Conservation (phyloP, 2,888 invertebrate genomes). For the Lissocephala sabroskyi region DNA sequence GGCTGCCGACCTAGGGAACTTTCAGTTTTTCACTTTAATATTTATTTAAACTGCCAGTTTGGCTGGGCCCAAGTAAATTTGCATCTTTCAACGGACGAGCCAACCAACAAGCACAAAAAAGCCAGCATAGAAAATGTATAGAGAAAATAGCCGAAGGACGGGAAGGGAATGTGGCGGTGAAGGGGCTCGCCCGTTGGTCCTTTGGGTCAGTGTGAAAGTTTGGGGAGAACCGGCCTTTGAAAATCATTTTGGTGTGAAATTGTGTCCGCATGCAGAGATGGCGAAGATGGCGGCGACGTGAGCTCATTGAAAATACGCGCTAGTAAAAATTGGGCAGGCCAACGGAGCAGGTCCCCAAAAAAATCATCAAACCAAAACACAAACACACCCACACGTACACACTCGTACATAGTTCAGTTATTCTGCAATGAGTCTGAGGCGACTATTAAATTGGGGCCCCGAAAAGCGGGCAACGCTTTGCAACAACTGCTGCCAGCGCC, state of each 20-base stretch:
- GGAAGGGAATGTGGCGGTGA: neutral
- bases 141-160: neutral
- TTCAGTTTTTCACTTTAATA: conserved; percentile 55
- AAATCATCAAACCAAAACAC: no score
- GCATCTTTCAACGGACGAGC: conserved; percentile 48
- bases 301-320: conserved; percentile 47
- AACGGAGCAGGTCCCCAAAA: neutral
- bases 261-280: conserved; percentile 41
- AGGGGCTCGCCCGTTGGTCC: neutral
- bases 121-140: no score
- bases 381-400: no score
- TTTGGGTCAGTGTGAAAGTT: conserved; percentile 20
- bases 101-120: no score
- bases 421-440: neutral
- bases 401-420: conserved; percentile 1
- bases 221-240: conserved; percentile 30
- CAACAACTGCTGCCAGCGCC: neutral
- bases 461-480: conserved; percentile 33
- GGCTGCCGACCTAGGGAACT: neutral
- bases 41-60: conserved; percentile 57
- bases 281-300: conserved; percentile 30
- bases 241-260: conserved; percentile 59
- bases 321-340: conserved; percentile 36
- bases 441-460: conserved; percentile 48
- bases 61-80: conserved; percentile 51